These are phyloP conservation scores for Pterostichus niger DNA, from an alignment of 2,888 invertebrate species.

Conservation along the genomic window DNA sequence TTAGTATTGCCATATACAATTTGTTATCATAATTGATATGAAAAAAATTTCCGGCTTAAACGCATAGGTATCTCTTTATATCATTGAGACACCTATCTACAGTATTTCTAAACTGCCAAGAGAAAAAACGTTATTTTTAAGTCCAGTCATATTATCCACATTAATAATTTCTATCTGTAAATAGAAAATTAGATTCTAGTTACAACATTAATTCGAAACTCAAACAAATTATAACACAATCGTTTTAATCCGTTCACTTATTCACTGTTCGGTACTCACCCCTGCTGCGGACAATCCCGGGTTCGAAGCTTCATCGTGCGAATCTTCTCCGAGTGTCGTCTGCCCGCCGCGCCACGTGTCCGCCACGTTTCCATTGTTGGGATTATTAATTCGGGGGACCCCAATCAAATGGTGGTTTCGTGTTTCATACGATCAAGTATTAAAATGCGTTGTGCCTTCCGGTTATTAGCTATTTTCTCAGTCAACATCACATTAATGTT, in stretches of 20 bases:
- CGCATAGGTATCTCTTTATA: too few relatives aligned
- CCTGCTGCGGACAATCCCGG: not conserved
- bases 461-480: conserved; percentile 54
- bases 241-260: not conserved
- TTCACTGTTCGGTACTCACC: not conserved
- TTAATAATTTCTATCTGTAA: too few relatives aligned
- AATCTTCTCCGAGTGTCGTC: conserved; percentile 69
- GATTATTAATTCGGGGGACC: conserved; percentile 70
- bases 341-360: conserved; percentile 72
- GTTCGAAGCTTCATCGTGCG: conserved; percentile 57
- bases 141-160: too few relatives aligned
- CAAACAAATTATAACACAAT: conserved; percentile 53
- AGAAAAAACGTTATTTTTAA: too few relatives aligned
- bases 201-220: conserved; percentile 44
- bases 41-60: too few relatives aligned
- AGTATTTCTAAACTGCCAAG: too few relatives aligned
- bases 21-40: too few relatives aligned
- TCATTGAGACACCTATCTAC: too few relatives aligned
- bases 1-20: too few relatives aligned
- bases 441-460: conserved; percentile 48
- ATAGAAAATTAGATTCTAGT: conserved; percentile 50
- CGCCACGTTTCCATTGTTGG: conserved; percentile 72
- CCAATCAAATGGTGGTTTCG: conserved; percentile 68
- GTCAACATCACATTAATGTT: conserved; percentile 21
- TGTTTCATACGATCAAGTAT: conserved; percentile 66